Percentiles rank a stretch among this genome's conserved stretches.
Evolutionary conservation across 2,797 vertebrate genomes (phyloP).

Genomic region (Phataginus tetradactyla): DNA sequence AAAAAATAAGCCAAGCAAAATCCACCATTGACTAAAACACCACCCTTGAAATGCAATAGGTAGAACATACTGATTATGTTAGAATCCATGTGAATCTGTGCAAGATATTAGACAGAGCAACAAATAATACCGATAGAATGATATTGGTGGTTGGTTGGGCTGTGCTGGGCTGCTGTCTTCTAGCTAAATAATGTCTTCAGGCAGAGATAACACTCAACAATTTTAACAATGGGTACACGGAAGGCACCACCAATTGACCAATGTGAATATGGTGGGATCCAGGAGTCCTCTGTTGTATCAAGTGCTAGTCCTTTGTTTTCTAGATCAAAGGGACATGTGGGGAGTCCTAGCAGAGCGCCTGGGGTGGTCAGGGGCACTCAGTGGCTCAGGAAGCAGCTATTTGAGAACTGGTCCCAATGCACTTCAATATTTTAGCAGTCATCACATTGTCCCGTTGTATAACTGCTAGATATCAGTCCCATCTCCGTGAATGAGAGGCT

Average conservation of each 20-base stretch:
- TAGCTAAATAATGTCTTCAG: neutral
- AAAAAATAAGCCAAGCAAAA: neutral
- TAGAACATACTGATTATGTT: neutral
- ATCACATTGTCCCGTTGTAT: rapidly evolving
- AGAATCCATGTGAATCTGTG: neutral
- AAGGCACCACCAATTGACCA: neutral
- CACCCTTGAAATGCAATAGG: neutral
- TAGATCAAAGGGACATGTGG: neutral
- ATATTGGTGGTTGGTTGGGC: neutral
- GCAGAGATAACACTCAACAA: neutral
- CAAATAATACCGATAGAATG: neutral
- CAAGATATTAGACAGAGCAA: neutral
- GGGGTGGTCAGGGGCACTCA: neutral
- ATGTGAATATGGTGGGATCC: neutral
- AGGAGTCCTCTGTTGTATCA: neutral
- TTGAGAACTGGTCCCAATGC: neutral
- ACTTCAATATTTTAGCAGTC: neutral
- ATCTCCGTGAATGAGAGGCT: neutral
- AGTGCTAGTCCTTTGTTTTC: neutral
- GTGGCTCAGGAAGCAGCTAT: neutral
- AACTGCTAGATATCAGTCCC: neutral
- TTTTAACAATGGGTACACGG: neutral
- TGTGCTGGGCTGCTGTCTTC: neutral
- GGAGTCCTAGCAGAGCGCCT: neutral
- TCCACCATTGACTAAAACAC: neutral